Base-by-base conservation (phyloP, 2,797 vertebrate genomes). In the Sparidentex hasta region DNA sequence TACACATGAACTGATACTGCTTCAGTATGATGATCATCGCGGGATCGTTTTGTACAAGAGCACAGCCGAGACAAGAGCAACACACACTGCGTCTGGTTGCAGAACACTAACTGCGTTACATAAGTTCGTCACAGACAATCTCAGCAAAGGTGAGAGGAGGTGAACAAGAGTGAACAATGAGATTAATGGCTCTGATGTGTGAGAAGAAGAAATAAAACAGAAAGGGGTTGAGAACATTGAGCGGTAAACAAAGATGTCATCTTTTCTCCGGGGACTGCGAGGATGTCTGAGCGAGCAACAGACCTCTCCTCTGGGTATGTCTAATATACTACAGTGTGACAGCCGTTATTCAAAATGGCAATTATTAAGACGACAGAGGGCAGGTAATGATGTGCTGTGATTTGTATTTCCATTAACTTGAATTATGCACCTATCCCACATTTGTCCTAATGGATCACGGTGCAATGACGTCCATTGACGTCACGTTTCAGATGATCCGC, bases 201-300 rank as follows among this genome's bases (percentile, higher is more conserved):
- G 70, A 46, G 75, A 87, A 78, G 69, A 73, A 14, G 25, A 69
- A 56, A 23, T 11, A 13, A 82, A 85, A 71, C n/a, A 84, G 23
- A 78, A 58, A 58, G 38, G 62, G 33, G 75, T 86, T 65, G 63
- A 87, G 84, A 88, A 86, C 87, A 87, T 71, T 65, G 74, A 84
- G 81, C 41, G 48, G 90, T 88, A 87, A 93, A 93, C 90, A 94
- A 92, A 90, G 87, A 93, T 88, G 86, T 91, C 85, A 90, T 92
- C 67, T 85, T 87, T 75, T 69, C 90, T 88, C 87, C 55, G 4
- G 86, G 89, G 88, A 85, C 70, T 33, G 65, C 56, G 83, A 75
- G 71, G 74, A 87, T 59, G 44, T 87, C 82, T 90, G 80, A 83
- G 86, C 14, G 73, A 87, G 86, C 90, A 89, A 83, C 87, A 87